Percentiles rank a stretch among this genome's conserved stretches.
Conservation (phyloP, 2,888 invertebrate genomes). For the Melanostoma scalare region DNA sequence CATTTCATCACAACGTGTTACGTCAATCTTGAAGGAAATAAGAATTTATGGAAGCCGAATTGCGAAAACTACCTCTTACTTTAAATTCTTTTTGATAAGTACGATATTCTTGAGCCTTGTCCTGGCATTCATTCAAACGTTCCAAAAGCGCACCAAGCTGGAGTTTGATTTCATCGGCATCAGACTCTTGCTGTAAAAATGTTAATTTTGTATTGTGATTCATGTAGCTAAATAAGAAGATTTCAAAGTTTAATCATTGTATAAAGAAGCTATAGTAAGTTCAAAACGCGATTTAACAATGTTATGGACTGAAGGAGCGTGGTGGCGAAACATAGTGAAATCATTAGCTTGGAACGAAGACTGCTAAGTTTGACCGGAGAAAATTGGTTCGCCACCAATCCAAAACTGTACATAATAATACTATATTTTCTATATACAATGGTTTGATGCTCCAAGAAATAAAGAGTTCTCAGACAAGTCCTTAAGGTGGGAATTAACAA, state of each 20-base stretch:
- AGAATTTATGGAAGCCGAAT: not conserved
- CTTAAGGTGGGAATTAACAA: no score
- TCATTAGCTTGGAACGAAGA: no score
- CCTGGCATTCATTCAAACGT: conserved; percentile 85
- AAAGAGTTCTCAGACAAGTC: no score
- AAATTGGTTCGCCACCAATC: no score
- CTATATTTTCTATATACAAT: no score
- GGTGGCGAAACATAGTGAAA: no score
- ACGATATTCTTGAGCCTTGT: conserved; percentile 89
- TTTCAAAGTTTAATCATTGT: not conserved
- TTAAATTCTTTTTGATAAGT: conserved; percentile 93
- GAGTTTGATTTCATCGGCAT: conserved; percentile 86
- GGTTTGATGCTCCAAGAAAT: no score
- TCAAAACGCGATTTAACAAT: no score
- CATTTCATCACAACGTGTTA: conserved; percentile 90
- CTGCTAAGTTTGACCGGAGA: no score
- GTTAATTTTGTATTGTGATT: not conserved
- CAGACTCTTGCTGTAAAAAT: conserved; percentile 86
- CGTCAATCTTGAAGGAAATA: conserved; percentile 86
- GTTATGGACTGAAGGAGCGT: no score
- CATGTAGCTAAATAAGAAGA: not conserved
- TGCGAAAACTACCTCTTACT: conserved; percentile 81
- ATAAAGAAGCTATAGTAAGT: no score
- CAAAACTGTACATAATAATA: no score
- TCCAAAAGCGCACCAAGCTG: conserved; percentile 86